Base-by-base conservation (phyloP, 1,140 invertebrate genomes). In the Samia ricini region DNA sequence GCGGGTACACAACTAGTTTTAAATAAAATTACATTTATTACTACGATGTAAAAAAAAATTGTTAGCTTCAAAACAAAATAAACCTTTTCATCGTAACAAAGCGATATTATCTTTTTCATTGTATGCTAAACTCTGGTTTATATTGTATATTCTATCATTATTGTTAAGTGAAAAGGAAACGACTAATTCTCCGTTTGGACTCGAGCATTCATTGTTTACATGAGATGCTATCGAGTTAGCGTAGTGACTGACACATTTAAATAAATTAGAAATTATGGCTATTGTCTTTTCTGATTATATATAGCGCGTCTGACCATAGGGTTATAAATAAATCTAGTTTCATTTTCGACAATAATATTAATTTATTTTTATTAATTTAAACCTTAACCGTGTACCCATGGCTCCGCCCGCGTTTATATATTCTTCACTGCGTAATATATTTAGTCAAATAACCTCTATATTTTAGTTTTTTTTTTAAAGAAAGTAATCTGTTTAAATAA, bases 81-180 rank as follows among this genome's bases (percentile, higher is more conserved):
- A 42, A 15, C 4, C 33, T 42, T 42, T 42, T 42, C 1, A 42
- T 7, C 26, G 26, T 29, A 8, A 29, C 33, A 15, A 10, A 15
- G 33, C 33, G 33, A 48, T 60, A 56, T 33, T 56, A 56, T 56
- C 20, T 42, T 4, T 49, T n/a, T 12, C 24, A 63, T 63, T 63
- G 55, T 63, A 63, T 63, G 54, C 22, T 63, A 61, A 61, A 42
- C 52, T 23, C 24, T 42, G 8, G n/a, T 15, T 10, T 42, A 15
- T n/a, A 42, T 42, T 42, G 33, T 42, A 15, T 12, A 42, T 42
- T 42, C 0, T 42, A 15, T n/a, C n/a, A n/a, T 42, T 42, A 42
- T 42, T 42, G 33, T 42, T 42, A 42, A 15, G 33, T 42, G 6
- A 21, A 60, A 60, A 60, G 58, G 58, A 51, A 58, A 48, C 48